These are phyloP conservation scores for Pseudolycoriella hygida DNA, from an alignment of 2,888 invertebrate genomes.

Conservation along the genomic window DNA sequence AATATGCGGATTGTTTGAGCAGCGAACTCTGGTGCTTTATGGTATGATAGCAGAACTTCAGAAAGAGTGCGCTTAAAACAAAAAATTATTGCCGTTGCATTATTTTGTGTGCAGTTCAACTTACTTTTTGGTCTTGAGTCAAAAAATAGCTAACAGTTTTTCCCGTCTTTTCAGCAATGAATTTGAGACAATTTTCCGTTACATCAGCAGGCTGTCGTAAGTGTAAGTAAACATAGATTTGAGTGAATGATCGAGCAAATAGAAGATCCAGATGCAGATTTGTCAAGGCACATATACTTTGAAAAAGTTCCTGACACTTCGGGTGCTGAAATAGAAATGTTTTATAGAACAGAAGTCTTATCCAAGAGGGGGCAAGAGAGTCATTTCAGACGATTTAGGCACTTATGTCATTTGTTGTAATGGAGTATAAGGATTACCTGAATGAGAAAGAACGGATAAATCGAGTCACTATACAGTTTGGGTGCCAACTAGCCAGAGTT, in stretches of 20 bases:
- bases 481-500: no score
- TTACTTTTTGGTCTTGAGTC: constrained; percentile 35
- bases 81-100: background rate
- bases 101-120: constrained; percentile 37
- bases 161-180: constrained; percentile 42
- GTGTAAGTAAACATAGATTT: constrained; percentile 52
- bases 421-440: no score
- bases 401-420: no score
- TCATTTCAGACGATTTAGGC: constrained; percentile 26
- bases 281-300: constrained; percentile 41
- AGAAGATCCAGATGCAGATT: constrained; percentile 40
- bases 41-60: constrained; percentile 26
- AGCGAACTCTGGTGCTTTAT: constrained; percentile 25
- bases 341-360: no score
- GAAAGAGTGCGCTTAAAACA: constrained; percentile 23
- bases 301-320: constrained; percentile 35
- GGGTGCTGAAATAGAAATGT: constrained; percentile 8
- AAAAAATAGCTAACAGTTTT: constrained; percentile 38
- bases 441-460: no score
- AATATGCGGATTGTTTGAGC: constrained; percentile 24
- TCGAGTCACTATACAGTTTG: no score
- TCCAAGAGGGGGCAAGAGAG: no score
- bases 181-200: constrained; percentile 39
- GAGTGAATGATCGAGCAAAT: constrained; percentile 45
- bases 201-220: constrained; percentile 40